A percentile compares a stretch with the other conserved stretches of the same genome.
Evolutionary conservation across 2,113 vertebrate species (phyloP).

Genomic region (Arenaria interpres): DNA sequence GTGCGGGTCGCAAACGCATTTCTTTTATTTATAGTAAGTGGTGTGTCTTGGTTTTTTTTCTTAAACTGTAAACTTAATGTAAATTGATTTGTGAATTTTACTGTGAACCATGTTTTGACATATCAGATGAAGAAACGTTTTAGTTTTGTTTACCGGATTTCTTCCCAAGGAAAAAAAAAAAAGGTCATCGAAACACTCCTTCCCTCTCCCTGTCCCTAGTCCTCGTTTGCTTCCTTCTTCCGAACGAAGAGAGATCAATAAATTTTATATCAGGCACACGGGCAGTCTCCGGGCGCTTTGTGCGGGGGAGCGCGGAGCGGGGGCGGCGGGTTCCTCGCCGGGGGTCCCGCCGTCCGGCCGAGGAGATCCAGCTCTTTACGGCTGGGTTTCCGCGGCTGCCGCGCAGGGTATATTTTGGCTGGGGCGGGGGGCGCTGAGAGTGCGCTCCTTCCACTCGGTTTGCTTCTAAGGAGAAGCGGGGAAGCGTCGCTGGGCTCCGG

Average conservation of each 20-base stretch:
- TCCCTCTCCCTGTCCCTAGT: not conserved
- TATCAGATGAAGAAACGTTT: constrained; percentile 74
- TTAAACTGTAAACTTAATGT: constrained; percentile 83
- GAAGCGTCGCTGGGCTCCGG: not conserved
- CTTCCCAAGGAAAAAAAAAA: not conserved
- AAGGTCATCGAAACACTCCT: not conserved
- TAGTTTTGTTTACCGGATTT: constrained; percentile 69
- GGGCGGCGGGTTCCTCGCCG: not conserved
- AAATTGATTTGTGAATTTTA: constrained; percentile 80
- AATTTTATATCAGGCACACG: constrained; percentile 70
- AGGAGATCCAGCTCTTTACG: not conserved
- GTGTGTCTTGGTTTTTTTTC: constrained; percentile 59
- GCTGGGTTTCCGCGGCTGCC: not conserved
- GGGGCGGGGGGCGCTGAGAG: not conserved
- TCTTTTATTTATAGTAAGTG: constrained; percentile 93
- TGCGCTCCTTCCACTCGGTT: rapidly evolving
- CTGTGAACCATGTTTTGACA: constrained; percentile 84
- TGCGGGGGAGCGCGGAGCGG: not conserved
- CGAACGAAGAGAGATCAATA: constrained; percentile 57
- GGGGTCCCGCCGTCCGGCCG: not conserved
- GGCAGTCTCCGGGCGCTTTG: constrained; percentile 49
- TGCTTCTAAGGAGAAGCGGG: not conserved
- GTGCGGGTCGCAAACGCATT: constrained; percentile 86
- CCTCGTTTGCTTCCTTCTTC: not conserved
- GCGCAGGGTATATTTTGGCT: rapidly evolving